Evolutionary conservation across 2,888 invertebrate genomes (phyloP).

Genomic region (Andrena bucephala): DNA sequence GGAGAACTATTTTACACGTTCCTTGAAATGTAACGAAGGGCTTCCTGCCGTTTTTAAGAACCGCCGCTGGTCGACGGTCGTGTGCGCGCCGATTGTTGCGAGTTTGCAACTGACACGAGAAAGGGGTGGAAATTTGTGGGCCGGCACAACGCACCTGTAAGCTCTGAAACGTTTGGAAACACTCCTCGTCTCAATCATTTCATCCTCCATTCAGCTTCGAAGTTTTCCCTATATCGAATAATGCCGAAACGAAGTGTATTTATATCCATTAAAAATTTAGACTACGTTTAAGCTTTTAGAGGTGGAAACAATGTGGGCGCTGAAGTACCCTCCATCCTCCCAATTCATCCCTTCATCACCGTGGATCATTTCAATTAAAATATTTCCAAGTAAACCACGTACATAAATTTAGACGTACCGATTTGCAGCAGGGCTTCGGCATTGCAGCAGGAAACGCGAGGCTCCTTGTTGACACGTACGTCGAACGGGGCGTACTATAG

Average conservation of each 20-base stretch:
- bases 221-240: too few species aligned
- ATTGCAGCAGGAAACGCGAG: conserved; percentile 45
- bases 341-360: background rate
- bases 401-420: background rate
- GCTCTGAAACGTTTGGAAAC: background rate
- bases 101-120: background rate
- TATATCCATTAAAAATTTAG: background rate
- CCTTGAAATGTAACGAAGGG: conserved; percentile 59
- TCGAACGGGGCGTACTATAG: conserved; percentile 43
- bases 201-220: too few species aligned
- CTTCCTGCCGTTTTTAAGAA: conserved; percentile 45
- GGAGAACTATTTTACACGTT: conserved; percentile 72
- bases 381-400: background rate
- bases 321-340: background rate
- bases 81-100: background rate
- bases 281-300: background rate
- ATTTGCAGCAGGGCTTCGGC: conserved; percentile 17
- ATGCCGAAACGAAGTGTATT: background rate
- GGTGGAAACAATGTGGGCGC: background rate
- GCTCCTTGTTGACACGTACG: conserved; percentile 63
- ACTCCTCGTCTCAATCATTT: background rate
- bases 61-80: background rate
- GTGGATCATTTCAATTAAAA: background rate
- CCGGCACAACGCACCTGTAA: background rate
- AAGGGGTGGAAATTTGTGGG: background rate